Evolutionary conservation across 2,888 invertebrate genomes (phyloP), one percentile per base, ranked within the genome.

Genomic region (Diarsia mendica): DNA sequence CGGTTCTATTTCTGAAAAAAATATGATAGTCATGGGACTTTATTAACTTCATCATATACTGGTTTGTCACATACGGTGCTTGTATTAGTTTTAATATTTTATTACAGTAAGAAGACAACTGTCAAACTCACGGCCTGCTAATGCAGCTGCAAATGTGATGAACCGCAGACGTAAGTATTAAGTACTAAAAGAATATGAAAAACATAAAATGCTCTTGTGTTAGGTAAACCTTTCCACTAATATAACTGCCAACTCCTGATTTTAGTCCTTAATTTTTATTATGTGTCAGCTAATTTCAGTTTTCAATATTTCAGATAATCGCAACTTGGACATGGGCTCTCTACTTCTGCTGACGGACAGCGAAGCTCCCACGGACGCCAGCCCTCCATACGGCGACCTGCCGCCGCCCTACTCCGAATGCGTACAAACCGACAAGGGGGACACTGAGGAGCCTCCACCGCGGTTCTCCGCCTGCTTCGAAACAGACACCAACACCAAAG

Each of bases 341-440:
- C 23, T 75, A 0, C 51, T 75, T 5, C 67, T 51, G 9, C 11
- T 60, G 49, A 85, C 82, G 13, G 82, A 82, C 13, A 28, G n/a
- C 10, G 61, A 48, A 39, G 64, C 80, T 75, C 8, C 23, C 68
- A 8, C 53, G 13, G 20, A 85, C 80, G 18, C 53, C 1, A 79
- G 83, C 0, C 88, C 87, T 11, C 23, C 20, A 15, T 81, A 20
- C 70, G 82, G 76, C 10, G 94, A 94, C 69, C 80, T 89, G 0
- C 95, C 95, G 0, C 95, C 95, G 10, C 93, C 95, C 0, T 95
- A 95, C 87, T 90, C 90, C 8, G 92, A 89, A 67, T 92, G 93
- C 83, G 83, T 89, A 92, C 9, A 20, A 46, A 15, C 9, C 55
- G 5, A 46, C 23, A 75, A 80, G 60, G 10, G 1, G 10, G 58